These are phyloP conservation scores for Paracyclopina nana DNA, from an alignment of 1,140 invertebrate genomes.

Conservation along the genomic window DNA sequence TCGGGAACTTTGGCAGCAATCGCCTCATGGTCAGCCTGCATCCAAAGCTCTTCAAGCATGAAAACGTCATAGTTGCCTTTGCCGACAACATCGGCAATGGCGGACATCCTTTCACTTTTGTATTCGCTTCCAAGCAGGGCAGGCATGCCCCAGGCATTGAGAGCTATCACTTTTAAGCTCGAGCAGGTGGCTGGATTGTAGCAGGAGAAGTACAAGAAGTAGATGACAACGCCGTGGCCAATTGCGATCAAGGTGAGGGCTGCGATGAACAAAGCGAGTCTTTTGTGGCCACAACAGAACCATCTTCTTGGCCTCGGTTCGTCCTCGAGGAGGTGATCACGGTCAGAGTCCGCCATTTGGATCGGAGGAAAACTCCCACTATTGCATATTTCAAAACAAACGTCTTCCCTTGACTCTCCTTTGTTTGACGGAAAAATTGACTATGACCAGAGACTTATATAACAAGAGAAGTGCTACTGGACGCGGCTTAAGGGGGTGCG, in stretches of 20 bases:
- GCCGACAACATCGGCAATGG: neutral
- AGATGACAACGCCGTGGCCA: neutral
- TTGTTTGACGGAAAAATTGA: no score
- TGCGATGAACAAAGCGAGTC: no score
- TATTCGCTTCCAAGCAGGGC: neutral
- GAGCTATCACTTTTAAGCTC: neutral
- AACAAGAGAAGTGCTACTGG: no score
- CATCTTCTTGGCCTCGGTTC: no score
- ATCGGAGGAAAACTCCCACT: no score
- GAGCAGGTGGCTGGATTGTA: neutral
- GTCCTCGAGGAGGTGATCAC: no score
- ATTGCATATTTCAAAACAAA: no score
- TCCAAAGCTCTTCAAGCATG: conserved; percentile 3
- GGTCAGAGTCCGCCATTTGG: no score
- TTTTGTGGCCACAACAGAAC: no score
- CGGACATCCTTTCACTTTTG: neutral
- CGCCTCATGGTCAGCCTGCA: neutral
- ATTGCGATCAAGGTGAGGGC: neutral
- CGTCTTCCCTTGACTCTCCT: no score
- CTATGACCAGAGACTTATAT: no score
- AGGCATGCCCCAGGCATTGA: neutral
- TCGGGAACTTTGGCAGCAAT: neutral
- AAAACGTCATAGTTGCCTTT: neutral
- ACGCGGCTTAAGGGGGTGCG: no score
- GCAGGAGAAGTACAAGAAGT: neutral